Evolutionary conservation across 2,113 vertebrate genomes (phyloP).

Genomic region (Elachura formosa): DNA sequence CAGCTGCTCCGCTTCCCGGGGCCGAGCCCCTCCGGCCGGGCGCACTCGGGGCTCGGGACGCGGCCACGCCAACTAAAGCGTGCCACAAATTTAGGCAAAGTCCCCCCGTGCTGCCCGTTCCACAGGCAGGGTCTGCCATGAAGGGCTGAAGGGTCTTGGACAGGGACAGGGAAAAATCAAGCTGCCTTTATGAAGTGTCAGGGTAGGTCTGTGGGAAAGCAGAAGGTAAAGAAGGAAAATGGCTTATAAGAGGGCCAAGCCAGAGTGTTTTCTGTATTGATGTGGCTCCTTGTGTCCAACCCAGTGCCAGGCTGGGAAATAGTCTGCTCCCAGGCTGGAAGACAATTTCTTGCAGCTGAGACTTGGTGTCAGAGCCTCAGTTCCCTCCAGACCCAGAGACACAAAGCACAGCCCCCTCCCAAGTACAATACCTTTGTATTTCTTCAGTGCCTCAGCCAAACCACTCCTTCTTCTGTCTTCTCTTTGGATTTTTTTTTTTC

Average conservation of each 20-base stretch:
- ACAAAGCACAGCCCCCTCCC: neutral
- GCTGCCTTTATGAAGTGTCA: neutral
- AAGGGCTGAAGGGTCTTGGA: neutral
- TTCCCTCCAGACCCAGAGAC: neutral
- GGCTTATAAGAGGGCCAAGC: neutral
- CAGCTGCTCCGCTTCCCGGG: slow-evolving; percentile 9
- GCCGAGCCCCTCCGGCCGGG: neutral
- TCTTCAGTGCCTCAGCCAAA: neutral
- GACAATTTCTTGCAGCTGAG: neutral
- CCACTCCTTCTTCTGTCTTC: neutral
- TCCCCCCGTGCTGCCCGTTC: neutral
- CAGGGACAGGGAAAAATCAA: neutral
- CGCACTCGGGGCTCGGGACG: accelerated
- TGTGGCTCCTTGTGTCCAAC: neutral
- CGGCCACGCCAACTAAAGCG: accelerated
- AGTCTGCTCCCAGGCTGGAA: neutral
- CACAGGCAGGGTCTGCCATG: accelerated
- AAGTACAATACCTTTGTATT: neutral
- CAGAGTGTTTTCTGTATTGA: neutral
- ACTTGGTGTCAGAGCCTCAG: neutral
- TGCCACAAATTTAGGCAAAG: accelerated
- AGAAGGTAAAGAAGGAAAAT: neutral
- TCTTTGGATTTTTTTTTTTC: neutral
- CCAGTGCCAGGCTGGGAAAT: neutral
- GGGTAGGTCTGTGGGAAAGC: neutral